A percentile compares a stretch with the other conserved stretches of the same genome.
phyloP scores from a whole-genome alignment of 64 coral and sea anemone genomes.

The Montipora foliosa region DNA sequence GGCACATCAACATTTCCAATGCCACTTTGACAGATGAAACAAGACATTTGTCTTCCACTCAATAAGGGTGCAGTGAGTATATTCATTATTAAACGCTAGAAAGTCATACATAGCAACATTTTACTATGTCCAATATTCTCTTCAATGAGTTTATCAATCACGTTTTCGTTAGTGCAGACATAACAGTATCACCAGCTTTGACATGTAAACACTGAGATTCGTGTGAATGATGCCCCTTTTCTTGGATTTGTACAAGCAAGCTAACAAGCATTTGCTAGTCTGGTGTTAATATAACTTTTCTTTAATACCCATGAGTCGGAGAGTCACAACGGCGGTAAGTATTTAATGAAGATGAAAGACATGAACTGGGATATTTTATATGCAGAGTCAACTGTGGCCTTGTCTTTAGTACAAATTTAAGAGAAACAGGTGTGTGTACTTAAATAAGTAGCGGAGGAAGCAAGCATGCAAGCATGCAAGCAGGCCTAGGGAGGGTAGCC shows the following conservation, averaged over 20 bases:
- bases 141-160: too few species aligned
- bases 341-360: conserved; percentile 59
- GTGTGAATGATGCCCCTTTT: too few species aligned
- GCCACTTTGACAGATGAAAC: conserved; percentile 9
- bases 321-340: conserved; percentile 41
- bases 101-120: too few species aligned
- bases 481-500: too few species aligned
- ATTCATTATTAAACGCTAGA: background rate
- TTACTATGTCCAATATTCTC: too few species aligned
- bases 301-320: conserved; percentile 63
- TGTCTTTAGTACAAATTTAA: conserved; percentile 58
- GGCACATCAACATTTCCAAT: background rate
- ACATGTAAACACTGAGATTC: too few species aligned
- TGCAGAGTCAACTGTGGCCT: conserved; percentile 55
- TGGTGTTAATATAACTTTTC: background rate
- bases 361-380: conserved; percentile 66
- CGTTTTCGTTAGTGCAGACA: too few species aligned
- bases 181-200: too few species aligned
- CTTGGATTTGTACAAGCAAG: too few species aligned
- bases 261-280: too few species aligned
- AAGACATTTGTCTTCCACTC: conserved; percentile 27
- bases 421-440: conserved; percentile 62
- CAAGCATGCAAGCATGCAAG: too few species aligned
- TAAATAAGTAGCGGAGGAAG: too few species aligned
- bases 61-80: conserved; percentile 33